These are phyloP conservation scores for Atta texana DNA, from an alignment of 1,140 invertebrate genomes.

Conservation along the genomic window DNA sequence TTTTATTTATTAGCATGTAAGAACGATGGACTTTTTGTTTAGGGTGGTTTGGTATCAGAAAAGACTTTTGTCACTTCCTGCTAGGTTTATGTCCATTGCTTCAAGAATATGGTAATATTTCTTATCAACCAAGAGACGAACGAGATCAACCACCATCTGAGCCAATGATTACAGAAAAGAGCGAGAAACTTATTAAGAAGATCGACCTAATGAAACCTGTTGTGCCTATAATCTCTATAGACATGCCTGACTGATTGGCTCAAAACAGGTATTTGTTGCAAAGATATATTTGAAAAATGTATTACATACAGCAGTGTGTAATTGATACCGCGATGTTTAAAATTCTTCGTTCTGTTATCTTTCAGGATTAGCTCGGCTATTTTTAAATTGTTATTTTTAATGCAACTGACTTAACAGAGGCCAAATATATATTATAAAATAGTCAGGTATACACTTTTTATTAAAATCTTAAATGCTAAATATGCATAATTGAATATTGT, in stretches of 20 bases:
- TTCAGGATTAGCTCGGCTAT: conserved; percentile 49
- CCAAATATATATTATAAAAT: conserved; percentile 61
- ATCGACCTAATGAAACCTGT: conserved; percentile 93
- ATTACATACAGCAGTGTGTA: not conserved
- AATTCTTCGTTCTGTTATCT: not conserved
- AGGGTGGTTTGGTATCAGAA: conserved; percentile 99
- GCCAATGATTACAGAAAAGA: conserved; percentile 87
- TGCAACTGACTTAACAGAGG: conserved; percentile 57
- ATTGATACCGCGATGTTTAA: not conserved
- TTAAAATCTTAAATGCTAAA: not conserved
- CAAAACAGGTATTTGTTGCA: conserved; percentile 58
- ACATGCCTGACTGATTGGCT: conserved; percentile 93
- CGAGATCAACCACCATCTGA: conserved; percentile 86
- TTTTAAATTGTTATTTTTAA: conserved; percentile 60
- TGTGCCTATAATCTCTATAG: conserved; percentile 94
- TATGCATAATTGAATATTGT: not conserved
- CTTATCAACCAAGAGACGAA: conserved; percentile 90
- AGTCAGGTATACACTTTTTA: conserved; percentile 46
- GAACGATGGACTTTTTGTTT: conserved; percentile 78
- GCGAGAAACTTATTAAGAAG: conserved; percentile 89
- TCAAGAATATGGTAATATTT: conserved; percentile 99
- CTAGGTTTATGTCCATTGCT: conserved; percentile 96
- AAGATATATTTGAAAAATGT: not conserved
- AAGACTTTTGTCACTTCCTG: conserved; percentile 98
- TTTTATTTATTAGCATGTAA: conserved; percentile 40